phyloP scores from a whole-genome alignment of 2,113 vertebrate genomes.

The Mus spicilegus region DNA sequence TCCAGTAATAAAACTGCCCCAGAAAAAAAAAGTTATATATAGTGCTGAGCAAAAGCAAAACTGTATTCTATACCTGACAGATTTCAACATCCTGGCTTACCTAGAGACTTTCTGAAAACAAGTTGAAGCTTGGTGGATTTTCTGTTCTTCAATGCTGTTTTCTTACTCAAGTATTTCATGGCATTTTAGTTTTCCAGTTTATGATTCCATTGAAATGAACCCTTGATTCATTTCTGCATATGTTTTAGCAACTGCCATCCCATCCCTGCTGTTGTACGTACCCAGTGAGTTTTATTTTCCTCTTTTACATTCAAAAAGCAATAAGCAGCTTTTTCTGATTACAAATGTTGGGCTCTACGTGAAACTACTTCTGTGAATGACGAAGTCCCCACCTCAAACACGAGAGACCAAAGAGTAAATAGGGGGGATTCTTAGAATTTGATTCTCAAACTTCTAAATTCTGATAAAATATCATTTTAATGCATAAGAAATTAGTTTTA shows the following conservation, averaged over 20 bases:
- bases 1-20: background rate
- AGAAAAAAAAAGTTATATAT: conserved; percentile 23
- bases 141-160: background rate
- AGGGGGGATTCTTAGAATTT: background rate
- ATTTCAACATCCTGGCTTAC: conserved; percentile 31
- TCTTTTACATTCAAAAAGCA: background rate
- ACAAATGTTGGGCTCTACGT: background rate
- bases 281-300: background rate
- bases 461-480: conserved; percentile 12
- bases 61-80: conserved; percentile 34
- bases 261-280: background rate
- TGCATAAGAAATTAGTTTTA: background rate
- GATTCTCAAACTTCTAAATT: background rate
- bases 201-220: background rate
- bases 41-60: conserved; percentile 1
- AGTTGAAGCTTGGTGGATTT: conserved; percentile 33
- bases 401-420: background rate
- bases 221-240: background rate
- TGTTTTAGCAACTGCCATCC: background rate
- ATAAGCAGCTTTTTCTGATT: background rate
- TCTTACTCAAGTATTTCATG: background rate
- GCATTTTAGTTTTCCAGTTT: conserved; percentile 14
- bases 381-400: background rate
- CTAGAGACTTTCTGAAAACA: conserved; percentile 56
- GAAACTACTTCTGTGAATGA: conserved; percentile 20